phyloP scores from a whole-genome alignment of 2,113 vertebrate species.

The Eclectus roratus region DNA sequence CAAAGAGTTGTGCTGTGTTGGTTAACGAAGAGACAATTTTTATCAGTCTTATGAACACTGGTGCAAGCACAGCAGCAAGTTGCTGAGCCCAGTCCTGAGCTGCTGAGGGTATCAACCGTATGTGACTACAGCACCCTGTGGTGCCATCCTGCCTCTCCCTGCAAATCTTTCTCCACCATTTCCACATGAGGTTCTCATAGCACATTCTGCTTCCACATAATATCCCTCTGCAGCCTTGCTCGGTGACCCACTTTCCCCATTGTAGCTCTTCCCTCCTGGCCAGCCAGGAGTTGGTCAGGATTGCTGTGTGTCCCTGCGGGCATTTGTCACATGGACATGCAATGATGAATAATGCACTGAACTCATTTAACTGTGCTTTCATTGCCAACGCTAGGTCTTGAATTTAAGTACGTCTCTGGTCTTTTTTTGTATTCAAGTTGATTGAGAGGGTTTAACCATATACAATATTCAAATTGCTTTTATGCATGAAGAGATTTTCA shows the following conservation, averaged over 20 bases:
- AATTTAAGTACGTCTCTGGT: neutral
- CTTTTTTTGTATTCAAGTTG: constrained; percentile 13
- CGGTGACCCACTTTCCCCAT: neutral
- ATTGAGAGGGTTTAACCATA: constrained; percentile 36
- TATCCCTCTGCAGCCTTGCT: neutral
- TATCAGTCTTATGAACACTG: neutral
- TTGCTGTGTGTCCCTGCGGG: neutral
- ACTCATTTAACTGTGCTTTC: neutral
- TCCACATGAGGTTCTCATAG: neutral
- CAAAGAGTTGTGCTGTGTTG: neutral
- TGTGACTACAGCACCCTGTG: neutral
- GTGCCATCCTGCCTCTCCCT: neutral
- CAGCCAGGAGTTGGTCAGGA: neutral
- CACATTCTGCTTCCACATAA: neutral
- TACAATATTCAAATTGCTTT: constrained; percentile 39
- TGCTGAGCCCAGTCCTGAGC: neutral
- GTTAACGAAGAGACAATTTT: neutral
- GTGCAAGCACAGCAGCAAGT: neutral
- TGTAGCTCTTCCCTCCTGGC: neutral
- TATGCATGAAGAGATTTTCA: constrained; percentile 29
- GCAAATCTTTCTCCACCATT: neutral
- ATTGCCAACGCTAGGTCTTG: neutral
- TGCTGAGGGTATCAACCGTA: neutral
- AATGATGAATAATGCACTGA: neutral
- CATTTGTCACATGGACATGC: accelerated